Conservation (phyloP, 1,140 invertebrate genomes). For the Psilanteris sp. region DNA sequence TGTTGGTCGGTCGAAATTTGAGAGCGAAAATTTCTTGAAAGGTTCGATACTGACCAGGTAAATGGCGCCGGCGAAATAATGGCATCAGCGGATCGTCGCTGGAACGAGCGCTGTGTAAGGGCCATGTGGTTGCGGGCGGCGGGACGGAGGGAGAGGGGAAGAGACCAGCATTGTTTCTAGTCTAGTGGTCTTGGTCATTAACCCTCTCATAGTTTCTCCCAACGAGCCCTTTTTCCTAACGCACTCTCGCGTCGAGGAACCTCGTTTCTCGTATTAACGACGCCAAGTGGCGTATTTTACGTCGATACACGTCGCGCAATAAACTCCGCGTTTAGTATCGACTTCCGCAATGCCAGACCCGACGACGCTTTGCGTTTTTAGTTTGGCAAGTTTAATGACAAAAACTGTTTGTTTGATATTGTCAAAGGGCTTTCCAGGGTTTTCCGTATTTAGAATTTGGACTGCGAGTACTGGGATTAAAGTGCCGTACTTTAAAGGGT, state of each 20-base stretch:
- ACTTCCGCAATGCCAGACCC: slow-evolving; percentile 24
- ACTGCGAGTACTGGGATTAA: no score
- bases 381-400: slow-evolving; percentile 7
- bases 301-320: slow-evolving; percentile 53
- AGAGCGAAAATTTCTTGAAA: slow-evolving; percentile 51
- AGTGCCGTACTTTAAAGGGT: no score
- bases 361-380: slow-evolving; percentile 43
- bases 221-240: slow-evolving; percentile 27
- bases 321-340: slow-evolving; percentile 47
- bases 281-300: slow-evolving; percentile 34
- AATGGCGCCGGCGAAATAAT: slow-evolving; percentile 54
- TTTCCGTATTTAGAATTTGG: slow-evolving; percentile 1
- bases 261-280: slow-evolving; percentile 45
- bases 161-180: slow-evolving; percentile 55
- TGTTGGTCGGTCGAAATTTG: slow-evolving; percentile 18
- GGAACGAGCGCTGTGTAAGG: slow-evolving; percentile 25
- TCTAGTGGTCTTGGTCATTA: slow-evolving; percentile 65
- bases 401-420: neutral
- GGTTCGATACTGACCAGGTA: slow-evolving; percentile 53
- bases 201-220: slow-evolving; percentile 49
- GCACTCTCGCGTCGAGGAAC: slow-evolving; percentile 20
- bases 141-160: slow-evolving; percentile 1
- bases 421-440: slow-evolving; percentile 3
- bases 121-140: slow-evolving; percentile 38
- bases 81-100: slow-evolving; percentile 16